Base-by-base conservation (phyloP, 92 coral and sea anemone species). In the Parazoanthus swiftii region DNA sequence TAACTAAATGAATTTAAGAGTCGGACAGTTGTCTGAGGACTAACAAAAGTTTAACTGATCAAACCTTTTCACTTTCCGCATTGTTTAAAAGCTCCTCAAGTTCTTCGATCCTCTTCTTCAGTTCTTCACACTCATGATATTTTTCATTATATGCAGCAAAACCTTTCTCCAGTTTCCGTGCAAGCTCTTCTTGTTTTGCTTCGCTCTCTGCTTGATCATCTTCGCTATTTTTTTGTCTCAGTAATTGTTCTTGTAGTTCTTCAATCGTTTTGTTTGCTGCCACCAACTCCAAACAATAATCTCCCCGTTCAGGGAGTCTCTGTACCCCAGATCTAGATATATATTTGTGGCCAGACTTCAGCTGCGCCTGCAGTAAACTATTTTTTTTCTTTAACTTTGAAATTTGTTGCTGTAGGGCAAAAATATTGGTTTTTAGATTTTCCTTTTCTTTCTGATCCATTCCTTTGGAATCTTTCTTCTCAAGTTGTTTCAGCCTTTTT, bases 111-210 rank as follows among this genome's bases (percentile, higher is more conserved):
- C 74, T 82, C 89, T 89, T 82, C 81, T 86, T 90, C 21, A 93
- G 88, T 77, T 92, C 77, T 88, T 93, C 95, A 51, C 91, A 86
- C 78, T 90, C 94, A 9, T 81, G 80, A 81, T 84, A 93, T 44
- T 93, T 96, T 82, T 96, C 96, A 85, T 90, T 81, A 82, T 66
- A 96, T 20, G 95, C 97, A 59, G 77, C 67, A 63, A 90, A 94
- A 88, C 94, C 87, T 81, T 90, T 94, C 85, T 83, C 86, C 56
- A 94, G 65, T 16, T 86, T 89, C 48, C 51, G 77, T 42, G 80
- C 77, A 20, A 90, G 85, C 21, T 90, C 86, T 50, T 63, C 88
- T 51, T 86, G 77, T 16, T 81, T 46, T 8, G 72, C 48, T 51
- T 86, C 73, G 18, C 68, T 37, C 29, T 75, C 74, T 50, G 29